Evolutionary conservation across 2,797 vertebrate species (phyloP).

Genomic region (Tiaroga cobitis): DNA sequence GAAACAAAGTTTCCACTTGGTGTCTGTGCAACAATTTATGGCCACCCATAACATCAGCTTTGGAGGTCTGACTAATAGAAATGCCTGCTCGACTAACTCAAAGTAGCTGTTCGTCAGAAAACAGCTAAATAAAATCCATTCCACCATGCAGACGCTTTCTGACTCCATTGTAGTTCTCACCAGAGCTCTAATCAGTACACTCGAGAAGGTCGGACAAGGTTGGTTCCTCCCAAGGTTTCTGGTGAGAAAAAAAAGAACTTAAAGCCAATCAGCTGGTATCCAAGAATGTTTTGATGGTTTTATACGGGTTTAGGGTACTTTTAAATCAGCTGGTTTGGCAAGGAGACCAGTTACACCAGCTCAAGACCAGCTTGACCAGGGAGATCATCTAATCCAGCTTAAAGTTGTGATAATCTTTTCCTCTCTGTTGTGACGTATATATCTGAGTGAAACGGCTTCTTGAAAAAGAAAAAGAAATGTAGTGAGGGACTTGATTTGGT

Average conservation of each 20-base stretch:
- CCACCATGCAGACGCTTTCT: background rate
- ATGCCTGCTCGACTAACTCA: constrained; percentile 24
- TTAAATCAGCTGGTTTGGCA: background rate
- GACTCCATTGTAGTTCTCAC: background rate
- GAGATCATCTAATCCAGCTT: no score
- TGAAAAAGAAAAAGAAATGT: no score
- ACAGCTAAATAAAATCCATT: constrained; percentile 21
- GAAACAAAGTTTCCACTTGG: constrained; percentile 49
- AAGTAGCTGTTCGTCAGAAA: constrained; percentile 27
- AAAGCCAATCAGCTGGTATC: background rate
- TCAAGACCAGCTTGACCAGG: background rate
- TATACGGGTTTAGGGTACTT: background rate
- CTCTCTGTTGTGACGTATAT: no score
- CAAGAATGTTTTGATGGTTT: background rate
- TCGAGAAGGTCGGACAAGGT: background rate
- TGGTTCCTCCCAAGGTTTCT: background rate
- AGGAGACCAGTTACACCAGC: background rate
- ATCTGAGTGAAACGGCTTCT: no score
- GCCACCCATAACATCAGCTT: constrained; percentile 50
- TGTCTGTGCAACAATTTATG: constrained; percentile 50
- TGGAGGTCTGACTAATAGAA: constrained; percentile 44
- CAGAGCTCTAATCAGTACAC: background rate
- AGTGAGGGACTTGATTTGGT: no score
- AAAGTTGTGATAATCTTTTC: no score
- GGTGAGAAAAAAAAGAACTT: background rate